Evolutionary conservation across 2,113 vertebrate species (phyloP).

Genomic region (Pseudois nayaur): DNA sequence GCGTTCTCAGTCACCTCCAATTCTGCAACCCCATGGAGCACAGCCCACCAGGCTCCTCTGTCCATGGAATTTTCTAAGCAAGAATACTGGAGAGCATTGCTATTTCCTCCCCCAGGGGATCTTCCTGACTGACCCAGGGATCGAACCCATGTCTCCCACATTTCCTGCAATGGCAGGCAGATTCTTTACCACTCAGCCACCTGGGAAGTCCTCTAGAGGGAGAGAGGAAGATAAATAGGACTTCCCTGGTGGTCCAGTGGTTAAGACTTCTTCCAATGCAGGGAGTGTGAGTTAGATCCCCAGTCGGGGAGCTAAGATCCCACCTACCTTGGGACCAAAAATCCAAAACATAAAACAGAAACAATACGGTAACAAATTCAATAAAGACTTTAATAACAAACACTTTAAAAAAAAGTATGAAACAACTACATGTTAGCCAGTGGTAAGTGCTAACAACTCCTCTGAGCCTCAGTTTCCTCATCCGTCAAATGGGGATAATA

Average conservation of each 20-base stretch:
- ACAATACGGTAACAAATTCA: not conserved
- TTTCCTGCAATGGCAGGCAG: not conserved
- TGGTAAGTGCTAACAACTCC: not conserved
- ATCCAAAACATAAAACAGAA: not conserved
- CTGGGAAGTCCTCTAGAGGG: not conserved
- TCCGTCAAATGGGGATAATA: not conserved
- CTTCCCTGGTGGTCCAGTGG: not conserved
- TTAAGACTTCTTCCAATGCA: not conserved
- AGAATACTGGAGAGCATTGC: not conserved
- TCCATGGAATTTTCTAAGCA: not conserved
- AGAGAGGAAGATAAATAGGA: not conserved
- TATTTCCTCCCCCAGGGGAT: not conserved
- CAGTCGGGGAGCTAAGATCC: not conserved
- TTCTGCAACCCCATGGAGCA: not conserved
- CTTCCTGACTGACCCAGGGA: not conserved
- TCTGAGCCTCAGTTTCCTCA: not conserved
- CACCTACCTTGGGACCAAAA: not conserved
- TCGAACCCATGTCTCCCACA: not conserved
- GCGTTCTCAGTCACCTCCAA: not conserved
- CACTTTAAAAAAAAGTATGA: not conserved
- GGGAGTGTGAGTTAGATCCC: not conserved
- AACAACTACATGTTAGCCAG: not conserved
- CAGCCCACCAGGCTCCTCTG: not conserved
- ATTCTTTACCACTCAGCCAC: not conserved
- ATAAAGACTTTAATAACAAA: not conserved